Base-by-base conservation (phyloP, 2,797 vertebrate species). In the Rhynchotus rufescens region DNA sequence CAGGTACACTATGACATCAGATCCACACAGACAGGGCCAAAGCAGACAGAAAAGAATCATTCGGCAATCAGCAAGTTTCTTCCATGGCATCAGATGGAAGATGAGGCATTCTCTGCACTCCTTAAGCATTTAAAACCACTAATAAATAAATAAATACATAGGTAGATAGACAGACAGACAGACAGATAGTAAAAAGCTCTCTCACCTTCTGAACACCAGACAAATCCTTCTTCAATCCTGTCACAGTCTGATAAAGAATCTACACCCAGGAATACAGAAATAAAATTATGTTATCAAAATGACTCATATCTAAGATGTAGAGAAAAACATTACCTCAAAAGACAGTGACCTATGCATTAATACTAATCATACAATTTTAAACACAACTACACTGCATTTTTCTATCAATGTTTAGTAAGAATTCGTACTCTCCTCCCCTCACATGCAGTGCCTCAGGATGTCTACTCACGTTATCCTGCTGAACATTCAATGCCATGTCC, bases 161-260 rank as follows among this genome's bases (percentile, higher is more conserved):
- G n/a, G n/a, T n/a, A n/a, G n/a, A 36, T 36, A 36, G 36, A 36
- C 9, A 36, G 36, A 36, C 9, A 36, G 36, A 36, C 9, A 36
- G 36, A 36, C 9, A 36, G 15, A 49, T 74, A 87, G 80, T 32
- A 45, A 84, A 60, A 59, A 60, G 57, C 10, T 7, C 8, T 73
- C 97, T 94, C 97, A 99, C 99, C 97, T 95, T 98, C 84, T 99
- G 99, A 74, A 99, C 98, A 60, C 99, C 99, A 4, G 99, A 99
- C 65, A 99, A 98, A 92, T 99, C 99, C 95, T 99, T 99, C 97
- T 98, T 99, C 92, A 99, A 91, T 77, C 99, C 99, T 0, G 98
- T 99, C 78, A 99, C 98, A 4, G 99, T 99, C 93, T 99, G 99
- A 82, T 99, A 99, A 19, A 99, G 97, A 96, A 99, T 98, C 99